Base-by-base conservation (phyloP, 2,797 vertebrate genomes). In the Pyrocephalus nanus region DNA sequence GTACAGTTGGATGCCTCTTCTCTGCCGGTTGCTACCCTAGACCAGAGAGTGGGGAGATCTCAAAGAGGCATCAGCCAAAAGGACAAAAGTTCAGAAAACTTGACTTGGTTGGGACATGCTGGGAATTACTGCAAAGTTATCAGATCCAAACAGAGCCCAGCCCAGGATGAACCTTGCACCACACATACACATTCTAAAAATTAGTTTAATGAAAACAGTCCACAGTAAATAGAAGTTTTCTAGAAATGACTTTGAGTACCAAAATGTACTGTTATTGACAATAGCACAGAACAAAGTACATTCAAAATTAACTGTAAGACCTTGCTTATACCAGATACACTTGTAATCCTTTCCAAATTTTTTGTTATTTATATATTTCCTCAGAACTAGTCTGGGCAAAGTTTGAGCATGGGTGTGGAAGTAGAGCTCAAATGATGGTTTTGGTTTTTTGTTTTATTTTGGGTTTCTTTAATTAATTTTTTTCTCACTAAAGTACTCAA, bases 1-100 rank as follows among this genome's bases (percentile, higher is more conserved):
- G 22, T 19, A 43, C 14, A 8, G 14, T 16, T 45, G 43, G 32
- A n/a, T 0, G 0, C 42, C 30, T 45, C 30, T 54, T 60, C 40
- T 58, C 71, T 51, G 58, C 0, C 0, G 6, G 34, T 43, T 62
- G 38, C 42, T 86, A 25, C 42, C 17, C 53, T 16, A 17, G 7
- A 21, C 17, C 11, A 15, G 54, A 78, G 74, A 32, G 30, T 1
- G 6, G 6, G 22, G 32, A 19, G 71, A 54, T 50, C 57, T 38
- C 2, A 8, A 50, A 42, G 47, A 47, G 27, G 11, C 66, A 42
- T 72, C 77, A 87, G 62, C 34, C 50, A 26, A 15, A 27, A 36
- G 18, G 38, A 90, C 27, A 48, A 38, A 74, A 42, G 17, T 73
- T 81, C 47, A 23, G 60, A 85, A 26, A n/a, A 11, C 20, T 74